These are phyloP conservation scores for Calonectris borealis DNA, from an alignment of 2,113 vertebrate genomes.

Conservation along the genomic window DNA sequence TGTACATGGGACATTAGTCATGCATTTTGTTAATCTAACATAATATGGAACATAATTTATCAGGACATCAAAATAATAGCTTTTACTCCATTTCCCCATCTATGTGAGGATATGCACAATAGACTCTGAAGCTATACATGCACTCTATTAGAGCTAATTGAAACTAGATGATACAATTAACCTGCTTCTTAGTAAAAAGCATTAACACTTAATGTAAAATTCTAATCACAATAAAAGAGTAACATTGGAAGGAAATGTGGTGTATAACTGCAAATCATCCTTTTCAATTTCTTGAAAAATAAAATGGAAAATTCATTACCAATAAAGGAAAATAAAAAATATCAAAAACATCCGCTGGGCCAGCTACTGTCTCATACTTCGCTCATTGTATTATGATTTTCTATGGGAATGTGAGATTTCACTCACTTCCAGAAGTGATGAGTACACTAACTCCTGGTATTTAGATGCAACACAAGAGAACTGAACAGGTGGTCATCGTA, in stretches of 20 bases:
- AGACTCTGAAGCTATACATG: conserved; percentile 71
- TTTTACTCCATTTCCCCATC: conserved; percentile 72
- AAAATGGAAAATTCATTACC: conserved; percentile 40
- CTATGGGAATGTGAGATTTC: conserved; percentile 7
- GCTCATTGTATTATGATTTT: not conserved
- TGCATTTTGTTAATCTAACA: conserved; percentile 81
- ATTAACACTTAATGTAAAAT: conserved; percentile 75
- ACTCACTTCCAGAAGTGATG: conserved; percentile 7
- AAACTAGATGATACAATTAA: conserved; percentile 81
- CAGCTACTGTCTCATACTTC: not conserved
- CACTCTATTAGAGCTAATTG: conserved; percentile 78
- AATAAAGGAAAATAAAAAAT: not conserved
- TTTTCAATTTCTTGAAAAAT: conserved; percentile 54
- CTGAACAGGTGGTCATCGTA: not conserved
- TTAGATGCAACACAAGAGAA: conserved; percentile 3
- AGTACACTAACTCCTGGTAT: not conserved
- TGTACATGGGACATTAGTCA: conserved; percentile 80
- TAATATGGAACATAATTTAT: conserved; percentile 82
- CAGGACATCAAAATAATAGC: conserved; percentile 81
- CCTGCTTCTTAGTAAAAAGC: conserved; percentile 71
- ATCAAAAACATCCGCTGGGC: not conserved
- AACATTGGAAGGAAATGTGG: conserved; percentile 52
- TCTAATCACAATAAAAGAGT: conserved; percentile 72
- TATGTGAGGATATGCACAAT: conserved; percentile 74
- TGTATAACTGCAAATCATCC: conserved; percentile 56